Conservation (phyloP, 2,113 vertebrate genomes). For the Cygnus atratus region DNA sequence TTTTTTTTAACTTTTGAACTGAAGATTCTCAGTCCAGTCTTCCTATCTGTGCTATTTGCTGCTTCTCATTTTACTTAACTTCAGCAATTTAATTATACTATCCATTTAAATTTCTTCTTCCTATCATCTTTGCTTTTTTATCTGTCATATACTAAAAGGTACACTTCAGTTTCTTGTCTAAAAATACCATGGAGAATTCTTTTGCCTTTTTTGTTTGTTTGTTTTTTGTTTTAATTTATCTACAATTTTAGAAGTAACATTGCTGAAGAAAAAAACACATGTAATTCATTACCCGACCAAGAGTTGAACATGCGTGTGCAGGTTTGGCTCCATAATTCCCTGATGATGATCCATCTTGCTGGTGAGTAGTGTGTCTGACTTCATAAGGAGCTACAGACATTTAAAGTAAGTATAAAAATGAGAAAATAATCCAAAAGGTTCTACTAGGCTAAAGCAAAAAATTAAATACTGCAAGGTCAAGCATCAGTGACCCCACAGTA, state of each 20-base stretch:
- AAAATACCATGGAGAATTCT: background rate
- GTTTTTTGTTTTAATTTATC: background rate
- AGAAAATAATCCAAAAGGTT: background rate
- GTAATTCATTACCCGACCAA: constrained; percentile 78
- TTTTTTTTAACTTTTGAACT: background rate
- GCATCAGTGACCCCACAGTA: background rate
- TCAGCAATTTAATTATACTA: background rate
- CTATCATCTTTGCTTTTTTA: background rate
- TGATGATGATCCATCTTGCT: constrained; percentile 81
- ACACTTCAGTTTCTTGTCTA: background rate
- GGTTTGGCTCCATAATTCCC: constrained; percentile 80
- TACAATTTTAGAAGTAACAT: background rate
- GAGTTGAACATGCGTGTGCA: constrained; percentile 70
- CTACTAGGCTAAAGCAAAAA: background rate
- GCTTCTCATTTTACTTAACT: background rate
- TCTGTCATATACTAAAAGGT: background rate
- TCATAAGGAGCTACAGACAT: constrained; percentile 82
- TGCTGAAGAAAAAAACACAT: background rate
- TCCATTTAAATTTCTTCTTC: background rate
- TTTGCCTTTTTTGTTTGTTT: background rate
- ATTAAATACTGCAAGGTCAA: background rate
- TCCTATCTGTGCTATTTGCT: background rate
- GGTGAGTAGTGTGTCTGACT: constrained; percentile 72
- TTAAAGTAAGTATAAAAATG: background rate
- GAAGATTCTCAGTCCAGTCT: background rate